Conservation (phyloP, 2,797 vertebrate genomes). For the Siniperca scherzeri region DNA sequence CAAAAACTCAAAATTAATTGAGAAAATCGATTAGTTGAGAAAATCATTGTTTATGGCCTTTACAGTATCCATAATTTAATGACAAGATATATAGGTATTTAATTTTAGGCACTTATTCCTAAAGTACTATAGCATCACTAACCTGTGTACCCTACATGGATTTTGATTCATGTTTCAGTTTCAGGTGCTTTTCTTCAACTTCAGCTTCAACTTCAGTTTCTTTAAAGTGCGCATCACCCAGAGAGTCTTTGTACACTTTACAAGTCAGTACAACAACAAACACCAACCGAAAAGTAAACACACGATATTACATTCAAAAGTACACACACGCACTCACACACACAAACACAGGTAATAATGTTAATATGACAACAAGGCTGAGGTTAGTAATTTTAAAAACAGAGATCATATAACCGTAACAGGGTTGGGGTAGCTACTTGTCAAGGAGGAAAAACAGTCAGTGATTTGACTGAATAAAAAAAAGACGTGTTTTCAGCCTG, state of each 20-base stretch:
- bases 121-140: background rate
- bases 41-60: no score
- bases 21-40: no score
- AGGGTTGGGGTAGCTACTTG: background rate
- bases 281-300: background rate
- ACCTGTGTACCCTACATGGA: background rate
- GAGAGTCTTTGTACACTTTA: background rate
- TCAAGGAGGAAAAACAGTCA: no score
- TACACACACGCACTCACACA: background rate
- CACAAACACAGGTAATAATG: background rate
- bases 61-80: background rate
- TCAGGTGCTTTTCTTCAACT: background rate
- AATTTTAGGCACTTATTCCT: no score
- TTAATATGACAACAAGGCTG: background rate
- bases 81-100: no score
- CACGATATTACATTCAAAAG: background rate
- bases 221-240: background rate
- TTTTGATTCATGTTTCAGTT: background rate
- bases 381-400: background rate
- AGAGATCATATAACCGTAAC: background rate
- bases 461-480: no score
- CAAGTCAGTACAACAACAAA: background rate
- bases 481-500: no score
- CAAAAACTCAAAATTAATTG: no score
- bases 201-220: no score